Conservation (phyloP, 2,888 invertebrate genomes). For the Andrena fulva region DNA sequence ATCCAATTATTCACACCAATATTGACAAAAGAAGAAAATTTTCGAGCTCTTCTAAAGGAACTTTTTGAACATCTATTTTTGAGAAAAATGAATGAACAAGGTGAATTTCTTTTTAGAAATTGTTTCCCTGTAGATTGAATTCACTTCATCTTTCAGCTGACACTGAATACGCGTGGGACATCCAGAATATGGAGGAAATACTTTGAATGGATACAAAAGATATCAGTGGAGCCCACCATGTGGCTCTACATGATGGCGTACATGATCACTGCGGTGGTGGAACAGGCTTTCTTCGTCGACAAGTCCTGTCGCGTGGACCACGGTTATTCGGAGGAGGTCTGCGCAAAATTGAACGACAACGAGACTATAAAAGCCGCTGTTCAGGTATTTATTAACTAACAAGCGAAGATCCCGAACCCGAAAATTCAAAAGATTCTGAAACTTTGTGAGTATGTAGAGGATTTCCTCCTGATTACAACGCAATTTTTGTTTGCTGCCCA, state of each 20-base stretch:
- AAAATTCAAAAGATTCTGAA: neutral
- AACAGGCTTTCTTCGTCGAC: conserved; percentile 92
- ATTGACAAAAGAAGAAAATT: neutral
- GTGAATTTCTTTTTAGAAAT: neutral
- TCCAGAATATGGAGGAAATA: conserved; percentile 57
- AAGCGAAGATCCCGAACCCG: neutral
- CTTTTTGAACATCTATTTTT: neutral
- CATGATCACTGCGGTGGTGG: conserved; percentile 92
- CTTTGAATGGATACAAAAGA: conserved; percentile 79
- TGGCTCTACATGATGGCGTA: conserved; percentile 95
- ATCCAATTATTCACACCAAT: neutral
- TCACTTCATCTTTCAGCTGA: neutral
- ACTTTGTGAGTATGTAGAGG: too few relatives aligned
- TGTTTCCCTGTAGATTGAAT: neutral
- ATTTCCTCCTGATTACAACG: too few relatives aligned
- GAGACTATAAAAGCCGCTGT: conserved; percentile 88
- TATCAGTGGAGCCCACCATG: conserved; percentile 94
- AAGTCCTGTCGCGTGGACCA: conserved; percentile 92
- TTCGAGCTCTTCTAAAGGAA: too few relatives aligned
- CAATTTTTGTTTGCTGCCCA: too few relatives aligned
- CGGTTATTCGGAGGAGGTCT: conserved; percentile 89
- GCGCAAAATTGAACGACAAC: conserved; percentile 87
- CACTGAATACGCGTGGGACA: neutral
- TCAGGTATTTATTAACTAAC: conserved; percentile 86
- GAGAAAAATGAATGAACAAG: neutral